Conservation (phyloP, 23 tunicate genomes). For the Trididemnum miniatum region DNA sequence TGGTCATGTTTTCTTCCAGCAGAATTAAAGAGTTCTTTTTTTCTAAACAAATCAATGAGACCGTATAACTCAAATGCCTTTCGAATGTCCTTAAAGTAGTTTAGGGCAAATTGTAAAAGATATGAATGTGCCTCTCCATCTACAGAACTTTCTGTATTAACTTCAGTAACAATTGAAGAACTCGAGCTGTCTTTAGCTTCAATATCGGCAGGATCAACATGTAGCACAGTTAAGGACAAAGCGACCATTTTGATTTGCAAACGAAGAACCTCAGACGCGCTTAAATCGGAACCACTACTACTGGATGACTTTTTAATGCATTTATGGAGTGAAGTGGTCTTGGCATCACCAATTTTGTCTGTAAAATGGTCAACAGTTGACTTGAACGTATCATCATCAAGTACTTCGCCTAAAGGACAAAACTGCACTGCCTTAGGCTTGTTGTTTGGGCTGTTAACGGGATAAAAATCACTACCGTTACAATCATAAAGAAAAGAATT, state of each 20-base stretch:
- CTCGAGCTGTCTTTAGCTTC: too few species aligned
- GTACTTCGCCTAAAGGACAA: not conserved
- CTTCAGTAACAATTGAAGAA: not conserved
- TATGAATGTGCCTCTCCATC: not conserved
- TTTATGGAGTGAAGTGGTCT: not conserved
- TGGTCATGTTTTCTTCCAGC: conserved; percentile 43
- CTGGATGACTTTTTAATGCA: not conserved
- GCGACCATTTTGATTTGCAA: conserved; percentile 42
- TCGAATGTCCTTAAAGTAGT: conserved; percentile 7
- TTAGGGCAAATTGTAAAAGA: not conserved
- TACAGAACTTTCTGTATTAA: not conserved
- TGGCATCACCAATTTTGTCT: too few species aligned
- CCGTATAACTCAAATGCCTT: conserved; percentile 19
- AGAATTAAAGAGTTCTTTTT: not conserved
- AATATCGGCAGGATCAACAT: conserved; percentile 38
- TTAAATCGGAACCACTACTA: not conserved
- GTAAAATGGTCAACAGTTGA: conserved; percentile 16
- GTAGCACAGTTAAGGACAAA: conserved; percentile 46
- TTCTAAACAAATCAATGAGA: conserved; percentile 21
- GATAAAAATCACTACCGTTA: not conserved
- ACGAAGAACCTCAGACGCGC: conserved; percentile 1
- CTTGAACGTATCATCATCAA: not conserved
- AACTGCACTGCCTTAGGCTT: conserved; percentile 21
- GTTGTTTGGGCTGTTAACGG: not conserved
- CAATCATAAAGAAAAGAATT: not conserved